Conservation (phyloP, 2,113 vertebrate genomes). For the Pampusana beccarii region DNA sequence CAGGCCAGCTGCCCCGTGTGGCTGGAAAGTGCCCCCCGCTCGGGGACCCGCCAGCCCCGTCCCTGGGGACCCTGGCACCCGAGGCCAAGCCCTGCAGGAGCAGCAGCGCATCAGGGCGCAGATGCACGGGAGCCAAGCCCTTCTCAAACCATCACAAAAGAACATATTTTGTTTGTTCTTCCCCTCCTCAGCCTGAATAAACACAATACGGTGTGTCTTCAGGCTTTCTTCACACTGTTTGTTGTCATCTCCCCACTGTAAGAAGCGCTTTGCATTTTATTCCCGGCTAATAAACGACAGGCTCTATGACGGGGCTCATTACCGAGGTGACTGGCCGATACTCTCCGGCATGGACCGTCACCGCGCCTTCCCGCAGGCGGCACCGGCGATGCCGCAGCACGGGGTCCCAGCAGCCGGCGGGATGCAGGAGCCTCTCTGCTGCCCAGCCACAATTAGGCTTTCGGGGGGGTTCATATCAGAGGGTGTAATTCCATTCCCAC, state of each 20-base stretch:
- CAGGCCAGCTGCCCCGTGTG: not conserved
- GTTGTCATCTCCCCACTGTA: not conserved
- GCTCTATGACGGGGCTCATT: not conserved
- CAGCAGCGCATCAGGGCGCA: fast-evolving
- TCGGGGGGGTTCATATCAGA: not conserved
- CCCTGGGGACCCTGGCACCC: not conserved
- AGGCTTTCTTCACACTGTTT: not conserved
- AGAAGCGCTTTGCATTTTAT: not conserved
- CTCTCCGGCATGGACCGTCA: fast-evolving
- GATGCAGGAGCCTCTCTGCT: not conserved
- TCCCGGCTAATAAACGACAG: not conserved
- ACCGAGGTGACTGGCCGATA: not conserved
- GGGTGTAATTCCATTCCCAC: conserved; percentile 46
- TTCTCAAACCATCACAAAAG: fast-evolving
- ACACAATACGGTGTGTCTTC: not conserved
- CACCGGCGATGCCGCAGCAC: fast-evolving
- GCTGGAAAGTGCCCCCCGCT: not conserved
- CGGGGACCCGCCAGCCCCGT: fast-evolving
- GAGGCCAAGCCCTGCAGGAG: not conserved
- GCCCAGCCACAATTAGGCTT: not conserved
- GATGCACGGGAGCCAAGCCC: not conserved
- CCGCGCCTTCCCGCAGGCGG: not conserved
- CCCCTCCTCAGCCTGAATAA: not conserved
- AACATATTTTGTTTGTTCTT: not conserved
- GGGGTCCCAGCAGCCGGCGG: fast-evolving